Base-by-base conservation (phyloP, 2,888 invertebrate species). In the Morinoia aosen region DNA sequence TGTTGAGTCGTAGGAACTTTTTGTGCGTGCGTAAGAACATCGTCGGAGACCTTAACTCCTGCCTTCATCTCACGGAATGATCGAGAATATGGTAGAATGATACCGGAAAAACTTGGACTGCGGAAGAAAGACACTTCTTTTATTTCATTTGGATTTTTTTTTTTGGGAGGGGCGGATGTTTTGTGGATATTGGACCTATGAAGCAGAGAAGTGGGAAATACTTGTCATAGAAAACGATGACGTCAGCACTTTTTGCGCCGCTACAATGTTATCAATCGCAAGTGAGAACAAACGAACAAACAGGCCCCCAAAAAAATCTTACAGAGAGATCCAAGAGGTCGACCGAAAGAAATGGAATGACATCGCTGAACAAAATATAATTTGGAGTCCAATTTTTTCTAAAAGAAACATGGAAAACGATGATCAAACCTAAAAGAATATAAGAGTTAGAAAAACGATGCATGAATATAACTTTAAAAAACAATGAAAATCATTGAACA, bases 181-280 rank as follows among this genome's bases (percentile, higher is more conserved):
- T 93, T 93, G 93, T 33, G 93, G 93, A 93, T 93, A 93, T 93
- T 93, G 93, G 93, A 33, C 93, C 93, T 76, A 93, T 93, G 93
- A 93, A 48, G 48, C 93, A 93, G 57, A 93, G 93, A 93, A 93
- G 56, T 48, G 93, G 57, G 93, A 93, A 93, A 93, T 93, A 93
- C 93, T 93, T 57, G 93, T 93, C 93, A 93, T 56, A 93, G 93
- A 19, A 33, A 93, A 57, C 33, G 48, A 93, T 56, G 57, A 48
- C 56, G 93, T 93, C 93, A 93, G 93, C 93, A 93, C n/a, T 93
- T 93, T 57, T 93, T 93, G 93, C 57, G 57, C 93, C 10, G n/a
- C 93, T 93, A 57, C 93, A 57, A 12, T 57, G 93, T 93, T 93
- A 93, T 93, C 93, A 93, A 93, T 93, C 93, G 93, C 93, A 93